Percentiles rank a stretch among this genome's conserved stretches.
Conservation (phyloP, 2,888 invertebrate genomes). For the Pristionchus mayeri region DNA sequence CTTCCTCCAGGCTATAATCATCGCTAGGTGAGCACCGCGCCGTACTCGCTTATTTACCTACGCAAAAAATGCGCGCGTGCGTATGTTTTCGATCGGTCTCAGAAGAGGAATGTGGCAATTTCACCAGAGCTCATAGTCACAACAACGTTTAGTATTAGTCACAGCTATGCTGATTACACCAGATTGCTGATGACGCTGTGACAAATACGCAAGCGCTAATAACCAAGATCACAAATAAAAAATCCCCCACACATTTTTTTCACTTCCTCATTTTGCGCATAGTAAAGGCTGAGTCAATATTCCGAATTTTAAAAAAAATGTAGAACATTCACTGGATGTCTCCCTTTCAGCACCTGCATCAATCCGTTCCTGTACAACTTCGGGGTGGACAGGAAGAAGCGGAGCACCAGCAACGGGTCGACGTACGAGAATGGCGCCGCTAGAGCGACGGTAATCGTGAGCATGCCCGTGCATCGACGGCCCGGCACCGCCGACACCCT, state of each 20-base stretch:
- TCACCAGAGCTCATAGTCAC: no score
- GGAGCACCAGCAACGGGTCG: neutral
- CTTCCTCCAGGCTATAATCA: conserved; percentile 71
- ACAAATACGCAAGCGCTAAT: neutral
- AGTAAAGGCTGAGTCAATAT: neutral
- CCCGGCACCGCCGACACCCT: no score
- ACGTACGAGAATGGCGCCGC: conserved; percentile 12
- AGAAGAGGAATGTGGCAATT: no score
- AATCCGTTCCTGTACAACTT: conserved; percentile 68
- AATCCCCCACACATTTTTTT: no score
- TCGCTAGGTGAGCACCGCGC: conserved; percentile 67
- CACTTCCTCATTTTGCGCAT: neutral
- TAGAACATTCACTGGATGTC: neutral
- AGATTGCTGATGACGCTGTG: neutral
- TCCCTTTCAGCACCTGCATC: conserved; percentile 64
- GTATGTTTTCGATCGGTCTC: no score
- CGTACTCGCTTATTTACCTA: neutral
- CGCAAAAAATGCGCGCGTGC: neutral
- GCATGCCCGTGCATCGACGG: neutral
- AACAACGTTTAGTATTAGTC: no score
- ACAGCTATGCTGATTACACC: no score
- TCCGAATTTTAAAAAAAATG: neutral
- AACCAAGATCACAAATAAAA: neutral
- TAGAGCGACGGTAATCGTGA: neutral
- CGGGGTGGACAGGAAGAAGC: conserved; percentile 52